A percentile compares a stretch with the other conserved stretches of the same genome.
These are phyloP conservation scores for Hippoglossus stenolepis DNA, from an alignment of 2,113 vertebrate species.

Conservation along the genomic window DNA sequence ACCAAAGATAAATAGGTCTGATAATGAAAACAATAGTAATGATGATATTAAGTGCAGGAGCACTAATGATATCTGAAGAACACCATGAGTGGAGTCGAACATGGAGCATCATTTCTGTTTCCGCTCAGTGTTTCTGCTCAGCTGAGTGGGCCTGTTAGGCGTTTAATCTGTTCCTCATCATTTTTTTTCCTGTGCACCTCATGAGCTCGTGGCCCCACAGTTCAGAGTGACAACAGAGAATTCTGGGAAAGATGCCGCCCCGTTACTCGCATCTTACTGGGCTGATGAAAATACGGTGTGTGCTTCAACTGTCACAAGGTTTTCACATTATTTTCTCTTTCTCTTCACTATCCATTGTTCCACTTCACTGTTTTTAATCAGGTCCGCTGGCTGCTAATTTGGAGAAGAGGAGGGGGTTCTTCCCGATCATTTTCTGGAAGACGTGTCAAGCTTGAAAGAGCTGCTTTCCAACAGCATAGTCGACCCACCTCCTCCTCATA, in stretches of 20 bases:
- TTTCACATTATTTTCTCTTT: neutral
- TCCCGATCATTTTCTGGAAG: slow-evolving; percentile 57
- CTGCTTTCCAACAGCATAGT: neutral
- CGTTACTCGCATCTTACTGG: slow-evolving; percentile 56
- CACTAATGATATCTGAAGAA: slow-evolving; percentile 49
- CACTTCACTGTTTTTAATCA: too few relatives aligned
- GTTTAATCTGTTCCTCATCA: slow-evolving; percentile 50
- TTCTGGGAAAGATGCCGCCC: neutral
- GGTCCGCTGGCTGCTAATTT: slow-evolving; percentile 31
- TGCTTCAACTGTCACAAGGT: slow-evolving; percentile 28
- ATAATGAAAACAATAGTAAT: slow-evolving; percentile 52
- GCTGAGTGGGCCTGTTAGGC: slow-evolving; percentile 18
- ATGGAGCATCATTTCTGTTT: slow-evolving; percentile 2
- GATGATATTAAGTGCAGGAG: slow-evolving; percentile 49
- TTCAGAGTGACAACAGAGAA: slow-evolving; percentile 13
- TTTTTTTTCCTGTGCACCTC: slow-evolving; percentile 9
- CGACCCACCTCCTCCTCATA: neutral
- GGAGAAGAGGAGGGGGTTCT: slow-evolving; percentile 27
- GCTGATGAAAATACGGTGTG: slow-evolving; percentile 45
- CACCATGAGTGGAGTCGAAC: slow-evolving; percentile 11
- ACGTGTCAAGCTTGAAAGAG: slow-evolving; percentile 19
- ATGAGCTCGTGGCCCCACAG: neutral
- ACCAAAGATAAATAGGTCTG: slow-evolving; percentile 47
- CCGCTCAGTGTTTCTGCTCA: slow-evolving; percentile 17
- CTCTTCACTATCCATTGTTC: neutral